Evolutionary conservation across 1,140 invertebrate species (phyloP).

Genomic region (Lepeophtheirus salmonis): DNA sequence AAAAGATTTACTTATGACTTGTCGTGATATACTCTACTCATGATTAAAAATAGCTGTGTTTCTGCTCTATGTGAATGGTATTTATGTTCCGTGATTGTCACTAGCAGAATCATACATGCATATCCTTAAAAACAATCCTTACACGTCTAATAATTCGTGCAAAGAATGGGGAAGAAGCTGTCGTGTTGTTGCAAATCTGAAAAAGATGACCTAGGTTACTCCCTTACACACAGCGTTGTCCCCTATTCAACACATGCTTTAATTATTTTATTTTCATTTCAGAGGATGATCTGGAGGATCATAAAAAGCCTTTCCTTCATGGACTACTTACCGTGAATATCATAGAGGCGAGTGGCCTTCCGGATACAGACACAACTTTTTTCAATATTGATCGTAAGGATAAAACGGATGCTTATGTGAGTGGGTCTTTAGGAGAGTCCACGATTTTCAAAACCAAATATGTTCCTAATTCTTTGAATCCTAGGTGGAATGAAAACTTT

Average conservation of each 20-base stretch:
- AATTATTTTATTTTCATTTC: not conserved
- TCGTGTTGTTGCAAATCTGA: not conserved
- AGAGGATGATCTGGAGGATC: conserved; percentile 13
- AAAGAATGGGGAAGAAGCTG: no score
- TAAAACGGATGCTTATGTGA: conserved; percentile 23
- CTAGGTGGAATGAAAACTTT: conserved; percentile 22
- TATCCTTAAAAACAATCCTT: not conserved
- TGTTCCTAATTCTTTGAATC: conserved; percentile 22
- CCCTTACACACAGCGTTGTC: not conserved
- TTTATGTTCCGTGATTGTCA: not conserved
- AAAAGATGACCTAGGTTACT: not conserved
- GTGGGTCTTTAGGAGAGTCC: conserved; percentile 20
- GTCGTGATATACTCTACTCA: not conserved
- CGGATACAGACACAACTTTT: conserved; percentile 23
- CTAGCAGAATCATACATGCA: not conserved
- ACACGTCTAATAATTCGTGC: no score
- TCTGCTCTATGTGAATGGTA: no score
- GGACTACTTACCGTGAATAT: conserved; percentile 22
- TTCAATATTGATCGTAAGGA: conserved; percentile 23
- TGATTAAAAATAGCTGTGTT: not conserved
- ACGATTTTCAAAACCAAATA: conserved; percentile 22
- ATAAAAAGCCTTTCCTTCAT: conserved; percentile 21
- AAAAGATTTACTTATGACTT: not conserved
- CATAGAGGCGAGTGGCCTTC: conserved; percentile 22
- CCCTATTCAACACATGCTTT: not conserved